Evolutionary conservation across 2,888 invertebrate species (phyloP).

Genomic region (Drosophila longiperda): DNA sequence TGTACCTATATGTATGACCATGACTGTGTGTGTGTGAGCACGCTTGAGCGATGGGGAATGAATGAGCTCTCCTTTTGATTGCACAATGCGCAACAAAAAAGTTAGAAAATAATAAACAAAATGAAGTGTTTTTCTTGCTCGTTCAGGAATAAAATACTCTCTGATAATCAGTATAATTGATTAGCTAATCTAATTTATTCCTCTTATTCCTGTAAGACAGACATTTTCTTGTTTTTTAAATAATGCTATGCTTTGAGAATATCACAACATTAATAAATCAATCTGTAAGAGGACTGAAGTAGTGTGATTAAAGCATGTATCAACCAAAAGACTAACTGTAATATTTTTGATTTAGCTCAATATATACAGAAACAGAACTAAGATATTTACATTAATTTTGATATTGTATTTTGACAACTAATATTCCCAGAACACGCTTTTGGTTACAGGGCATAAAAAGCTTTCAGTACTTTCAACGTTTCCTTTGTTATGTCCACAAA

Average conservation of each 20-base stretch:
- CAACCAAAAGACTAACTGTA: neutral
- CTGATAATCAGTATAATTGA: slow-evolving; percentile 35
- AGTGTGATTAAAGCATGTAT: neutral
- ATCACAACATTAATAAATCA: neutral
- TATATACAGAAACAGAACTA: neutral
- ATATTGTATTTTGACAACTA: slow-evolving; percentile 13
- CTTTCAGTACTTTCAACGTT: slow-evolving; percentile 74
- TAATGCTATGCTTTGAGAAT: neutral
- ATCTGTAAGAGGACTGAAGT: neutral
- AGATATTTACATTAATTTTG: neutral
- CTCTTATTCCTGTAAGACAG: slow-evolving; percentile 2
- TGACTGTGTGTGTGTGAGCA: slow-evolving; percentile 15
- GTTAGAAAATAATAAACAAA: slow-evolving; percentile 35
- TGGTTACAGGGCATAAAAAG: slow-evolving; percentile 66
- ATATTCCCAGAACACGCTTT: slow-evolving; percentile 50
- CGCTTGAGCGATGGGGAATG: slow-evolving; percentile 1
- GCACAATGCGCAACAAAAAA: slow-evolving; percentile 44
- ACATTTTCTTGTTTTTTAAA: neutral
- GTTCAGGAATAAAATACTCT: slow-evolving; percentile 26
- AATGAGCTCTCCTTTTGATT: slow-evolving; percentile 31
- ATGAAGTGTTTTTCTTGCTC: slow-evolving; percentile 38
- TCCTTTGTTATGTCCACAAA: slow-evolving; percentile 72
- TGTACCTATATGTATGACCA: slow-evolving; percentile 32
- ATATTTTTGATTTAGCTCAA: neutral
- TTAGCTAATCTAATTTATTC: slow-evolving; percentile 16